phyloP scores from a whole-genome alignment of 2,888 invertebrate species.

The Plusia festucae region DNA sequence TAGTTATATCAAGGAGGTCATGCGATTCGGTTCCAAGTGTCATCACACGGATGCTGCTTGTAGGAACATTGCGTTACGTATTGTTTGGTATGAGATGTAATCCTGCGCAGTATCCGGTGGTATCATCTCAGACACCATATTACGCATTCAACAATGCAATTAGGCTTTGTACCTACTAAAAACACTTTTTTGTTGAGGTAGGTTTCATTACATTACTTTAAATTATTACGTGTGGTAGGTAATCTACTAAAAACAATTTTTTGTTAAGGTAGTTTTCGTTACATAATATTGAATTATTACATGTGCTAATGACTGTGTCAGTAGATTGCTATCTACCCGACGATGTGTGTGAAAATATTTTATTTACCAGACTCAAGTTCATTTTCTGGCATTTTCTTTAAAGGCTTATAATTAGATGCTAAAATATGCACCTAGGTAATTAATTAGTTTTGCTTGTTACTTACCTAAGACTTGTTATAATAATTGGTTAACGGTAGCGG shows the following conservation, averaged over 20 bases:
- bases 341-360: too few relatives aligned
- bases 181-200: background rate
- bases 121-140: background rate
- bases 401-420: too few relatives aligned
- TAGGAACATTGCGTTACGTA: background rate
- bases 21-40: background rate
- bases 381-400: too few relatives aligned
- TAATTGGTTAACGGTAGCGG: slow-evolving; percentile 17
- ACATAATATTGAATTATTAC: too few relatives aligned
- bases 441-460: background rate
- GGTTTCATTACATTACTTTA: too few relatives aligned
- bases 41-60: background rate
- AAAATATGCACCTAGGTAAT: slow-evolving; percentile 4
- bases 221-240: too few relatives aligned
- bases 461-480: slow-evolving; percentile 1
- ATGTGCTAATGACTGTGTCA: too few relatives aligned
- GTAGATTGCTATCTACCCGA: too few relatives aligned
- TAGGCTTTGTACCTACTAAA: background rate
- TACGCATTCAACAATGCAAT: background rate
- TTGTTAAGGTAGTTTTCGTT: too few relatives aligned
- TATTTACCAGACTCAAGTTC: too few relatives aligned
- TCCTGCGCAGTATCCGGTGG: background rate
- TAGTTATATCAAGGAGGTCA: background rate
- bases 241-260: too few relatives aligned
- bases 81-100: background rate